Conservation (phyloP, 1,140 invertebrate genomes). For the Ruditapes philippinarum region DNA sequence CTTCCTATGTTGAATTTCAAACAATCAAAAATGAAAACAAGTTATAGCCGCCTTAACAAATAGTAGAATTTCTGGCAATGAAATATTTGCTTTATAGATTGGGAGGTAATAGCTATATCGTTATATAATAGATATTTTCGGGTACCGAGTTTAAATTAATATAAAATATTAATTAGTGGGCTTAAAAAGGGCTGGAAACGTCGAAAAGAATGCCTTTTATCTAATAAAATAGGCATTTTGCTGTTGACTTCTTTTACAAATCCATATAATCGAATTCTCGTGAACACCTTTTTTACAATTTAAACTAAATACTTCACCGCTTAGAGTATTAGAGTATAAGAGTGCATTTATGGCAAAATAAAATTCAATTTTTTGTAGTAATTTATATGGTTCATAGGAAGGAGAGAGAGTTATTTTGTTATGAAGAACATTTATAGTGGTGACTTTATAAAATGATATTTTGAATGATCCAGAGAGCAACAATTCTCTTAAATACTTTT, state of each 20-base stretch:
- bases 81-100: constrained; percentile 42
- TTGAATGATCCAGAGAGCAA: no score
- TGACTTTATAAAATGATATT: no score
- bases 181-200: background rate
- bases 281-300: background rate
- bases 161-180: constrained; percentile 50
- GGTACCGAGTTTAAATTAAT: constrained; percentile 55
- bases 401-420: no score
- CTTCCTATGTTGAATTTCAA: constrained; percentile 15
- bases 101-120: constrained; percentile 42
- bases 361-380: no score
- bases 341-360: no score
- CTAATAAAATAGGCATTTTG: background rate
- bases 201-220: constrained; percentile 10
- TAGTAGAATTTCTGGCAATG: constrained; percentile 9
- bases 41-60: constrained; percentile 12
- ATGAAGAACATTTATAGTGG: no score
- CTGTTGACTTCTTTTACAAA: constrained; percentile 19
- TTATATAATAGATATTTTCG: constrained; percentile 38
- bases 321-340: no score
- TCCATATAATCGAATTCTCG: background rate
- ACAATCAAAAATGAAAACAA: constrained; percentile 5
- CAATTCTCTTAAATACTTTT: no score
- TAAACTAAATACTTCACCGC: no score
- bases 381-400: no score